Percentiles rank a stretch among this genome's conserved stretches.
Evolutionary conservation across 2,797 vertebrate genomes (phyloP).

Genomic region (Pangasius mekongensis): DNA sequence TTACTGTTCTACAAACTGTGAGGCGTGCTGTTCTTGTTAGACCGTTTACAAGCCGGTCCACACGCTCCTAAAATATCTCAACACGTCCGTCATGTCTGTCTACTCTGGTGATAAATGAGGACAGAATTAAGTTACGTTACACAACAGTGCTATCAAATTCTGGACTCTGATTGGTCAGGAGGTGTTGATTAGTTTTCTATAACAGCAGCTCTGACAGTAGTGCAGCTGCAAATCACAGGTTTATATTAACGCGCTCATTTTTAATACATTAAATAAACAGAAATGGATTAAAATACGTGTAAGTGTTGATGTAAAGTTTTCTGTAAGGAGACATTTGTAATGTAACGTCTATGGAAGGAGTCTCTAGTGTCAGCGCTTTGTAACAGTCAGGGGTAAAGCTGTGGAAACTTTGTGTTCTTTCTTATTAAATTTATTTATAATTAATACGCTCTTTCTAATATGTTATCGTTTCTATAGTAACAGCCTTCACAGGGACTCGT

Average conservation of each 20-base stretch:
- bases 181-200: neutral
- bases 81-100: neutral
- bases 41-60: neutral
- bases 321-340: too few relatives aligned
- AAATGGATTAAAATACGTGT: too few relatives aligned
- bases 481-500: too few relatives aligned
- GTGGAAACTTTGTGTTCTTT: too few relatives aligned
- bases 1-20: neutral
- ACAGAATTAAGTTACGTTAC: neutral
- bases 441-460: too few relatives aligned
- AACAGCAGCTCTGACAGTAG: neutral
- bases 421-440: too few relatives aligned
- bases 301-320: too few relatives aligned
- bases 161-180: neutral
- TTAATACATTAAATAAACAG: too few relatives aligned
- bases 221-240: neutral
- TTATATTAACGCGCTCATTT: neutral
- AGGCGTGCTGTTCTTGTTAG: neutral
- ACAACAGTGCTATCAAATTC: neutral
- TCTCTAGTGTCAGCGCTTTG: too few relatives aligned
- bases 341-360: too few relatives aligned
- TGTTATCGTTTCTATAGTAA: too few relatives aligned
- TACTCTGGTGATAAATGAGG: neutral
- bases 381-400: too few relatives aligned
- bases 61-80: neutral